Evolutionary conservation across 2,797 vertebrate genomes (phyloP).

Genomic region (Sebastes hubbsi): DNA sequence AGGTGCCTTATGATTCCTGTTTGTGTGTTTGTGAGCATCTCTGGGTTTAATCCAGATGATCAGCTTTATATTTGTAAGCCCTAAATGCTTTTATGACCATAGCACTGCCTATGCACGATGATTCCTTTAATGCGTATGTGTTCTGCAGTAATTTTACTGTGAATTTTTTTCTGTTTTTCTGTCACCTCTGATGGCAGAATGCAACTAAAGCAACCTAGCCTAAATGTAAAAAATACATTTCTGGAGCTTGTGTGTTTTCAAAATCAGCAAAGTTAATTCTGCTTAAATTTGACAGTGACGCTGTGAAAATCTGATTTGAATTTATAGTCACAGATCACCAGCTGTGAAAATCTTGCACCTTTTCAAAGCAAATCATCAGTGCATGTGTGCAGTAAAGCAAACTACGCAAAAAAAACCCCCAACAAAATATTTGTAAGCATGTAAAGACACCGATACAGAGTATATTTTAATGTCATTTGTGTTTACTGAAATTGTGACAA

Average conservation of each 20-base stretch:
- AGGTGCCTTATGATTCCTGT: conserved; percentile 62
- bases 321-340: background rate
- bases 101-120: background rate
- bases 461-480: background rate
- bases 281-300: conserved; percentile 18
- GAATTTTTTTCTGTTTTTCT: background rate
- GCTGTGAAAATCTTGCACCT: background rate
- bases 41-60: background rate
- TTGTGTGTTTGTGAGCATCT: background rate
- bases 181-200: background rate
- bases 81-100: background rate
- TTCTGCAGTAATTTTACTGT: background rate
- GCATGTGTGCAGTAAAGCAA: conserved; percentile 5
- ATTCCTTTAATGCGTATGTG: background rate
- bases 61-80: background rate
- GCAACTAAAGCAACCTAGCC: no score
- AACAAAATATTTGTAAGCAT: background rate
- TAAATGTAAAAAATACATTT: background rate
- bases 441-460: background rate
- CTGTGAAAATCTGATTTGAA: conserved; percentile 20
- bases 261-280: background rate
- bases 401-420: background rate
- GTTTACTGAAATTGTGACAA: background rate
- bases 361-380: background rate
- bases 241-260: background rate